phyloP scores from a whole-genome alignment of 2,888 invertebrate genomes.

The Schizotus pectinicornis region DNA sequence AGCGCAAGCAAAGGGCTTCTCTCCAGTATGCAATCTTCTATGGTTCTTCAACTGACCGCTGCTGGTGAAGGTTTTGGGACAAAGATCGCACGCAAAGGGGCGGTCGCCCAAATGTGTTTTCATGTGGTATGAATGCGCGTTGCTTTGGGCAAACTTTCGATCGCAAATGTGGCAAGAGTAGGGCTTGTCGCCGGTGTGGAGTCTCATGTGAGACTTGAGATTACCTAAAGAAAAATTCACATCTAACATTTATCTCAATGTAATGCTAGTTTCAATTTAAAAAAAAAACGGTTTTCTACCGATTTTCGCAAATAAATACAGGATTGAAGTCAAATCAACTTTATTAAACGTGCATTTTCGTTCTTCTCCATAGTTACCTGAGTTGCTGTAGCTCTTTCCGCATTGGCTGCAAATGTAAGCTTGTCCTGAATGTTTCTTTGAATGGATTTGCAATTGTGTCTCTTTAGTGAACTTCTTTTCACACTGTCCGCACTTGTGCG shows the following conservation, averaged over 20 bases:
- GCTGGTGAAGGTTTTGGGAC: conserved; percentile 40
- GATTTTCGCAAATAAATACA: no score
- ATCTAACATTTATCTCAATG: conserved; percentile 1
- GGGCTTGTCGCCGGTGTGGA: conserved; percentile 46
- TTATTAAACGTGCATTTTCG: no score
- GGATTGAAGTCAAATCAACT: no score
- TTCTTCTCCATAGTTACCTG: conserved; percentile 24
- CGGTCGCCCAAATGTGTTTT: conserved; percentile 38
- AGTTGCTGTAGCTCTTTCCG: conserved; percentile 44
- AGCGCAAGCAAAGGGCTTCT: conserved; percentile 39
- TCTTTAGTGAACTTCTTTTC: conserved; percentile 41
- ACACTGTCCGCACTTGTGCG: conserved; percentile 40
- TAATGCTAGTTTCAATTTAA: no score
- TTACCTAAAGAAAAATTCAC: conserved; percentile 33
- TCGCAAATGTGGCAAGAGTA: conserved; percentile 41
- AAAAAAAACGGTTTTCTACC: no score
- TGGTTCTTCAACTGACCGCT: conserved; percentile 44
- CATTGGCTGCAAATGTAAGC: conserved; percentile 41
- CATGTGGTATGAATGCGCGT: conserved; percentile 38
- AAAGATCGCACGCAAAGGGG: conserved; percentile 36
- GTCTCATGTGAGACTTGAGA: conserved; percentile 39
- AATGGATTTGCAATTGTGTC: conserved; percentile 38
- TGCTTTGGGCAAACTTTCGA: conserved; percentile 42
- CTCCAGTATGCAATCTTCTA: conserved; percentile 35
- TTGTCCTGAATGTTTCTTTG: conserved; percentile 39